These are phyloP conservation scores for Nematolebias whitei DNA, from an alignment of 2,113 vertebrate genomes.

Conservation along the genomic window DNA sequence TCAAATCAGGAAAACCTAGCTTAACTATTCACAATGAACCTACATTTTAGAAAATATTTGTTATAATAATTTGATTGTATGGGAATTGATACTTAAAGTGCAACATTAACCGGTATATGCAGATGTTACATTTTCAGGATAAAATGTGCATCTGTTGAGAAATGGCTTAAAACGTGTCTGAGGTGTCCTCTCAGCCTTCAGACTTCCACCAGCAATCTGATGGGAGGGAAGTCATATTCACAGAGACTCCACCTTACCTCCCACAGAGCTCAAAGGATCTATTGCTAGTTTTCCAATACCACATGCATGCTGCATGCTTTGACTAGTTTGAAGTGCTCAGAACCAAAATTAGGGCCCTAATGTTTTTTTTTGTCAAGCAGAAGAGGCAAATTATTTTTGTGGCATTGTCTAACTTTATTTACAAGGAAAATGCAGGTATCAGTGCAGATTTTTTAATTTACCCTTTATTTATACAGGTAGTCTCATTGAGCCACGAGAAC, in stretches of 20 bases:
- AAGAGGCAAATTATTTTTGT: no score
- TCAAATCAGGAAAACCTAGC: slow-evolving; percentile 18
- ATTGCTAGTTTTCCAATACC: background rate
- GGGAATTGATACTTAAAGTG: no score
- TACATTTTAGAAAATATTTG: no score
- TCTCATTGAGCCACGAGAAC: no score
- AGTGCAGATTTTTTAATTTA: no score
- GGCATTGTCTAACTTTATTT: background rate
- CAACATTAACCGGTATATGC: no score
- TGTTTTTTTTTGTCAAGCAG: no score
- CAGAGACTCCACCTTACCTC: background rate
- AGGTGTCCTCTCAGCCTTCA: background rate
- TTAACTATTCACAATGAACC: no score
- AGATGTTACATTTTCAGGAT: no score
- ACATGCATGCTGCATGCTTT: background rate
- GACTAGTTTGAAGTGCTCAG: background rate
- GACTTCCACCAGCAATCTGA: background rate
- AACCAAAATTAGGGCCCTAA: background rate
- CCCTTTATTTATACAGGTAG: no score
- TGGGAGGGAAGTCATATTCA: background rate
- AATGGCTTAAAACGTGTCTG: background rate
- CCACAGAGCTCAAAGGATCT: background rate
- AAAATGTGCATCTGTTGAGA: no score
- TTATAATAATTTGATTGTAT: no score
- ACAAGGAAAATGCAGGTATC: background rate